Conservation (phyloP, 2,888 invertebrate species). For the Tenthredo amoena region DNA sequence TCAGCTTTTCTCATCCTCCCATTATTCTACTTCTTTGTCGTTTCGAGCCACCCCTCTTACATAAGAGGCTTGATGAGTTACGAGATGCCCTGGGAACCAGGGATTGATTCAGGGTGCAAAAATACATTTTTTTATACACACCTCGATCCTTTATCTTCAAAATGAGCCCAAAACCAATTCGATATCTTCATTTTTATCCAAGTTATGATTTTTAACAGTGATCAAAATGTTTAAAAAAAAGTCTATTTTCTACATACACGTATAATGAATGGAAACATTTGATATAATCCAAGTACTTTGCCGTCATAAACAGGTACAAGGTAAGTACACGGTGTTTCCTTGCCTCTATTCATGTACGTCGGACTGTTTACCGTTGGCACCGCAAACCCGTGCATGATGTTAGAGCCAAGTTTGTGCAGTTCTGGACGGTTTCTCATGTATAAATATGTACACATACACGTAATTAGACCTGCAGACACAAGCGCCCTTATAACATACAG, state of each 20-base stretch:
- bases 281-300: neutral
- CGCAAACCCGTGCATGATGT: neutral
- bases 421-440: constrained; percentile 5
- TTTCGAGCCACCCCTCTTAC: neutral
- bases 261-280: too few relatives aligned
- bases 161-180: too few relatives aligned
- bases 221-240: too few relatives aligned
- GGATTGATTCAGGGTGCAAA: too few relatives aligned
- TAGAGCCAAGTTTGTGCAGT: constrained; percentile 15
- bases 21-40: neutral
- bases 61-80: neutral
- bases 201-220: too few relatives aligned
- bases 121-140: too few relatives aligned
- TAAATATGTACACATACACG: neutral
- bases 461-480: neutral
- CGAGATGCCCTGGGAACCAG: too few relatives aligned
- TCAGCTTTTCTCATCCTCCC: neutral
- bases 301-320: neutral
- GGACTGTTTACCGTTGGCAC: constrained; percentile 21
- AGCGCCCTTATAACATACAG: constrained; percentile 12
- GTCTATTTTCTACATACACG: too few relatives aligned
- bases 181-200: too few relatives aligned
- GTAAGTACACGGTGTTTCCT: neutral
- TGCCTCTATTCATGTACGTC: neutral
- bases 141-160: too few relatives aligned